These are phyloP conservation scores for Drosophila setosimentum DNA, from an alignment of 2,888 invertebrate species.

Conservation along the genomic window DNA sequence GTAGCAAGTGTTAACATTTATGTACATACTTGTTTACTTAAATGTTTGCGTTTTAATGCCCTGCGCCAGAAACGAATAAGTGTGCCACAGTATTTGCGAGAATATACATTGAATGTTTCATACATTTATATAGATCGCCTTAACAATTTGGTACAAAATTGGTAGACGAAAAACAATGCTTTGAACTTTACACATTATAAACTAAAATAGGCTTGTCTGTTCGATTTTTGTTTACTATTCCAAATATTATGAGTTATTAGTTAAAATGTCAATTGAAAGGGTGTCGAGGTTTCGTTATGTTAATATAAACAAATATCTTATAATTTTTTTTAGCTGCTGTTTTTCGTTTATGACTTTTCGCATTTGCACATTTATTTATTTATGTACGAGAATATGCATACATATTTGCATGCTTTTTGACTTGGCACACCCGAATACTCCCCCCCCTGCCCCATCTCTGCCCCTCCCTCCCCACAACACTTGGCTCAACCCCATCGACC, in stretches of 20 bases:
- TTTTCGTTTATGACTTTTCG: constrained; percentile 63
- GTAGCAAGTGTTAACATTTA: constrained; percentile 31
- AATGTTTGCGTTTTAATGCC: constrained; percentile 30
- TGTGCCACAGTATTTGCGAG: background rate
- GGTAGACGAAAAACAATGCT: background rate
- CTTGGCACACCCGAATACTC: constrained; percentile 67
- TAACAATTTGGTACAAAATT: background rate
- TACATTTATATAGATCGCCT: background rate
- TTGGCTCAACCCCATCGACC: constrained; percentile 40
- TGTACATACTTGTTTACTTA: constrained; percentile 2
- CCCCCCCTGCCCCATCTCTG: background rate
- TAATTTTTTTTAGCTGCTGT: constrained; percentile 5
- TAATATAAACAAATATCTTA: background rate
- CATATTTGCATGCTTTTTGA: constrained; percentile 78
- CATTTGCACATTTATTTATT: constrained; percentile 80
- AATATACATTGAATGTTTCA: background rate
- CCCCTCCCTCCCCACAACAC: background rate
- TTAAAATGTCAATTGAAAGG: constrained; percentile 15
- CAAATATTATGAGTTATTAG: background rate
- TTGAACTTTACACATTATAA: background rate
- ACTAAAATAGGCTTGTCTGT: background rate
- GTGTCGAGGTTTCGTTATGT: constrained; percentile 19
- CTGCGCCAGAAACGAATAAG: background rate
- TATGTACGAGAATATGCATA: constrained; percentile 62
- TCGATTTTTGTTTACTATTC: background rate